Conservation (phyloP, 2,113 vertebrate species). For the Elgaria multicarinata region DNA sequence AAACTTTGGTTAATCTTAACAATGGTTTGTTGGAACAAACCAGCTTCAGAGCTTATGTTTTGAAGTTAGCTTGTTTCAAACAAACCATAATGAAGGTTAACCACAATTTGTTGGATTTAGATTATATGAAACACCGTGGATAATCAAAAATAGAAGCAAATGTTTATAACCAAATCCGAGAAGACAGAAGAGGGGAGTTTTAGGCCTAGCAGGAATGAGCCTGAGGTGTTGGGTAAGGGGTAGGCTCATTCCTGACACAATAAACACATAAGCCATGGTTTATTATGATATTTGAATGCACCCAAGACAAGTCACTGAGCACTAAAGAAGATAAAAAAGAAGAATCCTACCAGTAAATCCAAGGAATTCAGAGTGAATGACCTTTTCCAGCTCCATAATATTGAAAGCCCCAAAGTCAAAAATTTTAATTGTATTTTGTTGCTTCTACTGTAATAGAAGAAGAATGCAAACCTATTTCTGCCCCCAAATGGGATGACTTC, state of each 20-base stretch:
- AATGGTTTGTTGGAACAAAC: background rate
- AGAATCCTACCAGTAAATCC: background rate
- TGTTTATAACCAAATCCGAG: too few relatives aligned
- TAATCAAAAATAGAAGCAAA: too few relatives aligned
- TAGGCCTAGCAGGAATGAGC: too few relatives aligned
- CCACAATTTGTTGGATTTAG: too few relatives aligned
- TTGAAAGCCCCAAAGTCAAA: background rate
- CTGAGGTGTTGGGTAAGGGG: too few relatives aligned
- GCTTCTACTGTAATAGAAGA: background rate
- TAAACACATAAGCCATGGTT: background rate
- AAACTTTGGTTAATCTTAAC: background rate
- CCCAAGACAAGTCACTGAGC: background rate
- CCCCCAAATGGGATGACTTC: slow-evolving; percentile 78
- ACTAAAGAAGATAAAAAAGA: background rate
- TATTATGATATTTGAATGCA: background rate
- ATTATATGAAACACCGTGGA: too few relatives aligned
- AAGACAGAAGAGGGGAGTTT: too few relatives aligned
- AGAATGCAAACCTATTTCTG: slow-evolving; percentile 81
- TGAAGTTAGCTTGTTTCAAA: background rate
- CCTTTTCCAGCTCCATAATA: background rate
- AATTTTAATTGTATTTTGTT: background rate
- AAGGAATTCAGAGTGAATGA: background rate
- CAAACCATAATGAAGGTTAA: background rate
- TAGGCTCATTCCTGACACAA: too few relatives aligned
- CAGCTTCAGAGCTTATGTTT: background rate